A percentile compares a stretch with the other conserved stretches of the same genome.
Conservation (phyloP, 1,140 invertebrate genomes). For the Drosophila bocqueti region DNA sequence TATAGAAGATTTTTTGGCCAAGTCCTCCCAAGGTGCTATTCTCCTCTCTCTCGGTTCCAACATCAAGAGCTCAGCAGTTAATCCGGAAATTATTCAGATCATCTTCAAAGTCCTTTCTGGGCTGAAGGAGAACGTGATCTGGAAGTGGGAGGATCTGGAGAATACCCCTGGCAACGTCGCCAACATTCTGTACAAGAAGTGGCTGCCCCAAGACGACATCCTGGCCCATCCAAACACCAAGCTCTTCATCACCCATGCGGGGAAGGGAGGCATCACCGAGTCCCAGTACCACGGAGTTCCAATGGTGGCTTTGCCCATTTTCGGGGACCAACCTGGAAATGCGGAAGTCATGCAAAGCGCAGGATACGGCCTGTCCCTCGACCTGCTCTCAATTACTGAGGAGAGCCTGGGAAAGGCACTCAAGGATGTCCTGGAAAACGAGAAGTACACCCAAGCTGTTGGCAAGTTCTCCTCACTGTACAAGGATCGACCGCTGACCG, state of each 20-base stretch:
- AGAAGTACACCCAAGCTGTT: constrained; percentile 53
- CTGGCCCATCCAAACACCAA: constrained; percentile 88
- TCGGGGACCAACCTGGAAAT: constrained; percentile 87
- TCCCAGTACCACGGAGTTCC: constrained; percentile 90
- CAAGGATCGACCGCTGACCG: constrained; percentile 71
- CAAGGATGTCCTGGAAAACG: constrained; percentile 61
- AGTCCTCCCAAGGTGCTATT: constrained; percentile 86
- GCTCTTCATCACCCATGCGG: constrained; percentile 90
- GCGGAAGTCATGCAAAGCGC: constrained; percentile 83
- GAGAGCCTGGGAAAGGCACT: constrained; percentile 62
- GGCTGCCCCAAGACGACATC: constrained; percentile 90
- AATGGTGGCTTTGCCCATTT: constrained; percentile 85
- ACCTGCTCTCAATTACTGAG: constrained; percentile 80
- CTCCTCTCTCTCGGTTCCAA: constrained; percentile 88
- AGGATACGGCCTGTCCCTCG: constrained; percentile 85
- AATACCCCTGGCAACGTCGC: constrained; percentile 86
- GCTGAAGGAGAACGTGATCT: constrained; percentile 86
- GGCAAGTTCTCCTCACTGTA: constrained; percentile 63
- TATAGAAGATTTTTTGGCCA: constrained; percentile 86
- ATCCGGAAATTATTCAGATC: constrained; percentile 77
- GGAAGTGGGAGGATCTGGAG: constrained; percentile 87
- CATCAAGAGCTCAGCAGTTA: constrained; percentile 84
- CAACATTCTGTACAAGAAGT: constrained; percentile 88
- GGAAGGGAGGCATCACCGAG: constrained; percentile 89
- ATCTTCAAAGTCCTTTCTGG: constrained; percentile 85